Evolutionary conservation across 2,888 invertebrate species (phyloP), one percentile per base, ranked within the genome.

Genomic region (Chromoteleia sp.): DNA sequence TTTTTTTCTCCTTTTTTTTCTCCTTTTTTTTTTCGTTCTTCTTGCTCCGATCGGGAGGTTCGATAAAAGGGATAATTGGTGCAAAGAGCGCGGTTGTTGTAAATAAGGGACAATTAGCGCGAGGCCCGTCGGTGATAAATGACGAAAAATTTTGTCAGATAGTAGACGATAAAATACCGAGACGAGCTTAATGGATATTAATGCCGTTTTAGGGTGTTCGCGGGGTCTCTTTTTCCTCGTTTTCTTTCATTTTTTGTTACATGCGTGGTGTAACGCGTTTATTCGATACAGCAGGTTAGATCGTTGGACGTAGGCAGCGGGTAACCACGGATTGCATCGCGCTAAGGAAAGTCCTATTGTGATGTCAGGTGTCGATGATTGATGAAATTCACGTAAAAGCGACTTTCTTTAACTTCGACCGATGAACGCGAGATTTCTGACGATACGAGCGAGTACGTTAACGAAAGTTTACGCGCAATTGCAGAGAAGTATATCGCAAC

Each of bases 51-150:
- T 63, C 56, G 10, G 33, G 8, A 48, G 2, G 36, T 19, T 45
- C 45, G 67, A 75, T 67, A 50, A 43, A n/a, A 67, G 52, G 59
- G 59, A 65, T 76, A 76, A 76, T 76, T 76, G 59, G 59, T 43
- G 75, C 59, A 68, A 74, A 56, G 36, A 43, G 43, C 10, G 43
- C 25, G 52, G 19, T 56, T 39, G 63, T 30, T 65, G 65, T 58
- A 65, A 74, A 67, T 58, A 58, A 67, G 48, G 21, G 54, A 75
- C 58, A 75, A 75, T 67, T 75, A 58, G 65, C 39, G 17, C 15
- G 12, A 6, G 3, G 0, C 2, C 21, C 14, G 41, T 45, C 39
- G 12, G 48, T 65, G 74, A 75, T 75, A 58, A 65, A 65, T 65
- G 65, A 65, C 33, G 54, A 45, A 36, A 54, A 58, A 59, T 17